Evolutionary conservation across 2,113 vertebrate species (phyloP).

Genomic region (Shinisaurus crocodilurus): DNA sequence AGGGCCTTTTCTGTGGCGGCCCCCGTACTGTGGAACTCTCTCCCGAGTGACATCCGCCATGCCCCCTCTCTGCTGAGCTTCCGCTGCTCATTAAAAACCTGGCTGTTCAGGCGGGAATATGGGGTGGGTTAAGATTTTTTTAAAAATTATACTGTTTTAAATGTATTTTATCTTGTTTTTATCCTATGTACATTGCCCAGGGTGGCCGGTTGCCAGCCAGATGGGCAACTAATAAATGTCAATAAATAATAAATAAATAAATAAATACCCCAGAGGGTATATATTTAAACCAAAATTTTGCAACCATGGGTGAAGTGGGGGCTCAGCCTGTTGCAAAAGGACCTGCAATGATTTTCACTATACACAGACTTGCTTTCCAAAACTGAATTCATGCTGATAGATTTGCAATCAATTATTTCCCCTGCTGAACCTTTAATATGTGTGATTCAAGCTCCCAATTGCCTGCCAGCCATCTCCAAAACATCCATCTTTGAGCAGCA

Average conservation of each 20-base stretch:
- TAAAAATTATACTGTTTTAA: no score
- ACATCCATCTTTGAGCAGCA: not conserved
- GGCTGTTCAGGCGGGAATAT: no score
- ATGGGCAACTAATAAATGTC: no score
- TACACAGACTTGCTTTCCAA: not conserved
- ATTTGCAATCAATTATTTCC: not conserved
- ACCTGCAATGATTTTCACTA: not conserved
- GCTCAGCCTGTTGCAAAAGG: not conserved
- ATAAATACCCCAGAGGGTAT: not conserved
- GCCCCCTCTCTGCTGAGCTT: no score
- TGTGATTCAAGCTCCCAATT: not conserved
- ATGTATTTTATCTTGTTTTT: no score
- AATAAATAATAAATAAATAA: not conserved
- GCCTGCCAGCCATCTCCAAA: slow-evolving; percentile 22
- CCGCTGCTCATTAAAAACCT: no score
- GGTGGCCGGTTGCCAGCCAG: no score
- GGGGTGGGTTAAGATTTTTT: no score
- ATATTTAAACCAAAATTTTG: not conserved
- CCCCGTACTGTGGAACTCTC: no score
- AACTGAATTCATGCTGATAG: not conserved
- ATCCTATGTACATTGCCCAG: no score
- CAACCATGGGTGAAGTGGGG: not conserved
- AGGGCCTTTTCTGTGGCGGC: no score
- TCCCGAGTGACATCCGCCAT: no score
- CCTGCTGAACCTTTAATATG: slow-evolving; percentile 2